These are phyloP conservation scores for Choristoneura fumiferana DNA, from an alignment of 1,140 invertebrate genomes.

Conservation along the genomic window DNA sequence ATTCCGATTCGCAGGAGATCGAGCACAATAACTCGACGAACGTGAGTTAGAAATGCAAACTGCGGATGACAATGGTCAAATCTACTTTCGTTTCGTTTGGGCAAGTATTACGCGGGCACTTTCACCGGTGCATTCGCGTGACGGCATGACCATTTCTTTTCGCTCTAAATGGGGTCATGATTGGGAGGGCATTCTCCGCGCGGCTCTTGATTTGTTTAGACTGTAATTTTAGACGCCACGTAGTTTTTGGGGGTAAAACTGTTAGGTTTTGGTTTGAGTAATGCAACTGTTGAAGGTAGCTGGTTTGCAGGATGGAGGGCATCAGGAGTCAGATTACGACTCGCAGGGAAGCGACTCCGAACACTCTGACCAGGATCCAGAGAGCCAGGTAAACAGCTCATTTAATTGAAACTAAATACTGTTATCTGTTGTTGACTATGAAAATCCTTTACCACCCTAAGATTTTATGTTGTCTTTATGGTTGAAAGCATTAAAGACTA, in stretches of 20 bases:
- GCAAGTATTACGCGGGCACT: slow-evolving; percentile 62
- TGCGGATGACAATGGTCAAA: slow-evolving; percentile 25
- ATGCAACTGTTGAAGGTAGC: slow-evolving; percentile 69
- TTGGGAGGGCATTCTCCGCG: slow-evolving; percentile 56
- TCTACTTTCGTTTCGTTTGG: slow-evolving; percentile 73
- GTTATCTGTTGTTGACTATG: no score
- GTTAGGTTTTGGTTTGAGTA: slow-evolving; percentile 26
- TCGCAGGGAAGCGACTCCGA: slow-evolving; percentile 64
- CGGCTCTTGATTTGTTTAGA: slow-evolving; percentile 50
- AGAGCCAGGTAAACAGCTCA: slow-evolving; percentile 49
- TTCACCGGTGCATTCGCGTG: slow-evolving; percentile 71
- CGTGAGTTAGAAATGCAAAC: slow-evolving; percentile 52
- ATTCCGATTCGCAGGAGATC: slow-evolving; percentile 73
- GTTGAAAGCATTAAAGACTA: no score
- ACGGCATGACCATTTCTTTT: slow-evolving; percentile 75
- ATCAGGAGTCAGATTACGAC: slow-evolving; percentile 66
- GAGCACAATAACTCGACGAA: slow-evolving; percentile 68
- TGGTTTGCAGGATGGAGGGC: slow-evolving; percentile 65
- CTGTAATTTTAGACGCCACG: slow-evolving; percentile 48
- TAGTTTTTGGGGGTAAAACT: slow-evolving; percentile 23
- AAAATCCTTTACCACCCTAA: no score
- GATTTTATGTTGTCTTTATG: no score
- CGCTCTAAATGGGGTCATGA: slow-evolving; percentile 69
- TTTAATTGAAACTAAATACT: slow-evolving; percentile 26
- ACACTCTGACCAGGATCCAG: slow-evolving; percentile 60